These are phyloP conservation scores for Pantala flavescens DNA, from an alignment of 1,140 invertebrate genomes.

Conservation along the genomic window DNA sequence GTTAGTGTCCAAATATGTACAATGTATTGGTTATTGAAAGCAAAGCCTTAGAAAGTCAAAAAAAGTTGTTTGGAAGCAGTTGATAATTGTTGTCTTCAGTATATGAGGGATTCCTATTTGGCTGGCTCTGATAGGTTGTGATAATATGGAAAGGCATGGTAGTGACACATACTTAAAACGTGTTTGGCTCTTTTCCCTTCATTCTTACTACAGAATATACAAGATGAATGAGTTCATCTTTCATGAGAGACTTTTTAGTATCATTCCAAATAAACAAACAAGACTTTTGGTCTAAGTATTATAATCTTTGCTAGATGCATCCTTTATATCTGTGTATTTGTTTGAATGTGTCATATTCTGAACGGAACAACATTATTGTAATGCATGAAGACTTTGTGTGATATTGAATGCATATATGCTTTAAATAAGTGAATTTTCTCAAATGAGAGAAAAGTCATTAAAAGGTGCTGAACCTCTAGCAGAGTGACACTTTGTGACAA, in stretches of 20 bases:
- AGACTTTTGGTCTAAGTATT: constrained; percentile 4
- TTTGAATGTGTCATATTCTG: neutral
- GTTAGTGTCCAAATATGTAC: neutral
- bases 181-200: neutral
- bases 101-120: constrained; percentile 1
- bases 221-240: neutral
- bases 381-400: constrained; percentile 9
- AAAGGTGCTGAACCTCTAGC: neutral
- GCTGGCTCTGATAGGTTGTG: constrained; percentile 3
- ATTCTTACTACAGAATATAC: neutral
- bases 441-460: neutral
- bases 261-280: neutral
- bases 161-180: neutral
- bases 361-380: neutral
- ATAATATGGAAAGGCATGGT: neutral
- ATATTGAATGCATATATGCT: constrained; percentile 7
- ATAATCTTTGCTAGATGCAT: neutral
- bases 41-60: neutral
- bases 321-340: neutral
- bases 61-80: neutral
- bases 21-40: neutral
- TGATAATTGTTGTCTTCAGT: neutral
- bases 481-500: neutral
- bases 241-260: neutral
- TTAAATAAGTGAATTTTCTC: neutral